Conservation (phyloP, 2,113 vertebrate genomes). For the Tricholaema leucomelas region DNA sequence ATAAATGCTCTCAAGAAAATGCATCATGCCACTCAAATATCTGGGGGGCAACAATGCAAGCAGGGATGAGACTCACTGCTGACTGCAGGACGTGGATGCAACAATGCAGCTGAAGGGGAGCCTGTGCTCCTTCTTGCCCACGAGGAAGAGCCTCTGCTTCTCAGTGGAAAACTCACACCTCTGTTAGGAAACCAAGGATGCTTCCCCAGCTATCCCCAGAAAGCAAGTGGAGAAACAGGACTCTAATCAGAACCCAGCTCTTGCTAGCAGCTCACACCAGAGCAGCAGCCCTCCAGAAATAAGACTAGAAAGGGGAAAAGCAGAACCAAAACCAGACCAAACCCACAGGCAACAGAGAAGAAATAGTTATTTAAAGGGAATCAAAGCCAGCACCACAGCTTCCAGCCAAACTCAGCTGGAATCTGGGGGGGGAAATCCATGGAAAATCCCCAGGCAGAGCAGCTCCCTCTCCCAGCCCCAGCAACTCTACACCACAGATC, state of each 20-base stretch:
- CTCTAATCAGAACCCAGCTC: not conserved
- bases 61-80: too few relatives aligned
- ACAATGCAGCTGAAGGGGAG: not conserved
- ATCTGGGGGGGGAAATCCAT: accelerated
- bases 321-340: too few relatives aligned
- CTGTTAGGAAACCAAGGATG: not conserved
- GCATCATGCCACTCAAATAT: too few relatives aligned
- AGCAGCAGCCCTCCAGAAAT: not conserved
- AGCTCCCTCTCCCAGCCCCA: accelerated
- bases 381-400: not conserved
- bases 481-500: not conserved
- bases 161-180: not conserved
- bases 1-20: too few relatives aligned
- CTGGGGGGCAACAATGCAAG: too few relatives aligned
- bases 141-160: not conserved
- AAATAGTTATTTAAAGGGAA: not conserved
- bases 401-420: not conserved
- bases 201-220: not conserved
- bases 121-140: not conserved
- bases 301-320: not conserved
- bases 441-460: not conserved
- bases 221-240: not conserved
- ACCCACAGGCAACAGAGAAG: not conserved
- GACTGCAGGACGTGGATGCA: too few relatives aligned
- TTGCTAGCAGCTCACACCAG: not conserved